phyloP scores from a whole-genome alignment of 2,797 vertebrate species.

The Chaetodon trifasciatus region DNA sequence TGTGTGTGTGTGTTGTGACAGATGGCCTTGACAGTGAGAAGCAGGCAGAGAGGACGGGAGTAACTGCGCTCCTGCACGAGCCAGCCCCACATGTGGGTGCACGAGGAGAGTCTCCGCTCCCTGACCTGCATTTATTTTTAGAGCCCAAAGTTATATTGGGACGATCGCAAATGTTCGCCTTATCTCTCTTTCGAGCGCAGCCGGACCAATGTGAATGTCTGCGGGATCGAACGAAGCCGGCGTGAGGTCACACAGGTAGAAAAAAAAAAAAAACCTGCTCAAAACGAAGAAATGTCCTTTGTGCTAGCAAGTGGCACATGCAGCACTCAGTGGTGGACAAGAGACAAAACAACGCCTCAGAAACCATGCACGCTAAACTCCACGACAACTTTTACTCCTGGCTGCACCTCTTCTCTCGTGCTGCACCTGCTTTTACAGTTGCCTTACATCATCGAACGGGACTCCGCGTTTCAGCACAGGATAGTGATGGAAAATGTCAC shows the following conservation, averaged over 20 bases:
- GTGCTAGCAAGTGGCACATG: not conserved
- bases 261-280: not conserved
- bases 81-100: slow-evolving; percentile 76
- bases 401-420: not conserved
- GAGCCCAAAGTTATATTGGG: slow-evolving; percentile 80
- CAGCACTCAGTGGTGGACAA: not conserved
- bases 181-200: slow-evolving; percentile 66
- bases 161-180: slow-evolving; percentile 76
- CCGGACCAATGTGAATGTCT: slow-evolving; percentile 59
- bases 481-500: slow-evolving; percentile 30
- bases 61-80: slow-evolving; percentile 62
- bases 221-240: slow-evolving; percentile 9
- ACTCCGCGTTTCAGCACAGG: slow-evolving; percentile 1
- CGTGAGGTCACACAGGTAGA: not conserved
- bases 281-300: slow-evolving; percentile 6
- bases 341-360: not conserved
- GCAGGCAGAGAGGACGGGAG: slow-evolving; percentile 63
- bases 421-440: slow-evolving; percentile 14
- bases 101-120: slow-evolving; percentile 69
- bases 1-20: slow-evolving; percentile 63
- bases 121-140: slow-evolving; percentile 82
- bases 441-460: slow-evolving; percentile 6
- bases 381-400: not conserved
- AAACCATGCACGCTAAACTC: slow-evolving; percentile 8
- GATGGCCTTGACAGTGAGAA: slow-evolving; percentile 77